A percentile compares a stretch with the other conserved stretches of the same genome.
phyloP scores from a whole-genome alignment of 2,797 vertebrate species.

The Scyliorhinus canicula region DNA sequence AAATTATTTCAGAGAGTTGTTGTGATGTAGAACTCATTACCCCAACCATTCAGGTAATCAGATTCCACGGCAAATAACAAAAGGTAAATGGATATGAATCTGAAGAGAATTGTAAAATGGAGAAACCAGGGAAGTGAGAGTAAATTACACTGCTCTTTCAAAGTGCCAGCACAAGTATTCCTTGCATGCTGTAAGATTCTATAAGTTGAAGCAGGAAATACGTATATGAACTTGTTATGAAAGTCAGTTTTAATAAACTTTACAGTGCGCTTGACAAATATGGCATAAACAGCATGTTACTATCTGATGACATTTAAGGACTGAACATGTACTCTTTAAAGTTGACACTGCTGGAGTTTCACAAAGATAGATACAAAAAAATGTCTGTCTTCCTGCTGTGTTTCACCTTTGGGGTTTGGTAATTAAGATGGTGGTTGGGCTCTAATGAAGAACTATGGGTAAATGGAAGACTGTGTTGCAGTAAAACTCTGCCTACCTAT shows the following conservation, averaged over 20 bases:
- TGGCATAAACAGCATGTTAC: slow-evolving; percentile 27
- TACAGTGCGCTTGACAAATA: slow-evolving; percentile 32
- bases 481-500: not conserved
- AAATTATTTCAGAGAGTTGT: not conserved
- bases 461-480: slow-evolving; percentile 21
- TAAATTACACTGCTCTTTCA: not conserved
- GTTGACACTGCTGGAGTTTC: not conserved
- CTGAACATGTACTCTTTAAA: slow-evolving; percentile 30
- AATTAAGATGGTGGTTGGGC: not conserved
- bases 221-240: not conserved
- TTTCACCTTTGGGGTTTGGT: slow-evolving; percentile 35
- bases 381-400: slow-evolving; percentile 31
- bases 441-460: slow-evolving; percentile 30
- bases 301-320: slow-evolving; percentile 33
- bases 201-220: not conserved
- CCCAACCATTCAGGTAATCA: not conserved
- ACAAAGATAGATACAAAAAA: slow-evolving; percentile 21
- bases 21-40: too few relatives aligned
- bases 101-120: not conserved
- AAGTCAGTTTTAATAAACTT: slow-evolving; percentile 35
- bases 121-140: not conserved
- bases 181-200: not conserved
- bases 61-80: not conserved
- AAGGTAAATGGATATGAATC: not conserved
- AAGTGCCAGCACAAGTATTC: too few relatives aligned